A percentile compares a stretch with the other conserved stretches of the same genome.
Conservation (phyloP, 2,797 vertebrate genomes). For the Enteromius radiatus region DNA sequence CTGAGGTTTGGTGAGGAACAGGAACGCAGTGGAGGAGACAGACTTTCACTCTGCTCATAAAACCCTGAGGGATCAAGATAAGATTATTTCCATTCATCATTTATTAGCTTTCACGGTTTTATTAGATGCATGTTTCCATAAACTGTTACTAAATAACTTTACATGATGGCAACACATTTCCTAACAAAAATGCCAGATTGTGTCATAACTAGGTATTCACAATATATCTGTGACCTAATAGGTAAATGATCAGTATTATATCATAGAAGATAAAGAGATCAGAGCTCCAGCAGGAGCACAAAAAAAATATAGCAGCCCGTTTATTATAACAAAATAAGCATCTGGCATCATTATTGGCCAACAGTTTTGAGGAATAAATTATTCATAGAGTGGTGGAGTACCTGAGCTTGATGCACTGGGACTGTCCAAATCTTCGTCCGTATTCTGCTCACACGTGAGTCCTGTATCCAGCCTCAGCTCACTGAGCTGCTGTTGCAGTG, state of each 20-base stretch:
- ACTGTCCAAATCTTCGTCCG: slow-evolving; percentile 70
- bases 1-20: slow-evolving; percentile 64
- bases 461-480: slow-evolving; percentile 78
- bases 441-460: slow-evolving; percentile 61
- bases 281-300: background rate
- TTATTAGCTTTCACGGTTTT: background rate
- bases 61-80: slow-evolving; percentile 66
- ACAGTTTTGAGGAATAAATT: background rate
- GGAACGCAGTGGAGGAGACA: slow-evolving; percentile 70
- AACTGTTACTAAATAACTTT: background rate
- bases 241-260: background rate
- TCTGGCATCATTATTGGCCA: background rate
- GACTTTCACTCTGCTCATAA: slow-evolving; percentile 74
- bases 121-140: background rate
- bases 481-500: slow-evolving; percentile 86
- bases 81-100: background rate
- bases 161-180: slow-evolving; percentile 3
- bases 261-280: background rate
- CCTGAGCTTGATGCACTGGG: slow-evolving; percentile 78
- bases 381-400: slow-evolving; percentile 59
- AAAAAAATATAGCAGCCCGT: background rate
- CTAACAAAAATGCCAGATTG: background rate
- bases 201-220: background rate
- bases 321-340: background rate
- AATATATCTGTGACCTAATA: background rate